Conservation (phyloP, 2,888 invertebrate species). For the Cancer borealis region DNA sequence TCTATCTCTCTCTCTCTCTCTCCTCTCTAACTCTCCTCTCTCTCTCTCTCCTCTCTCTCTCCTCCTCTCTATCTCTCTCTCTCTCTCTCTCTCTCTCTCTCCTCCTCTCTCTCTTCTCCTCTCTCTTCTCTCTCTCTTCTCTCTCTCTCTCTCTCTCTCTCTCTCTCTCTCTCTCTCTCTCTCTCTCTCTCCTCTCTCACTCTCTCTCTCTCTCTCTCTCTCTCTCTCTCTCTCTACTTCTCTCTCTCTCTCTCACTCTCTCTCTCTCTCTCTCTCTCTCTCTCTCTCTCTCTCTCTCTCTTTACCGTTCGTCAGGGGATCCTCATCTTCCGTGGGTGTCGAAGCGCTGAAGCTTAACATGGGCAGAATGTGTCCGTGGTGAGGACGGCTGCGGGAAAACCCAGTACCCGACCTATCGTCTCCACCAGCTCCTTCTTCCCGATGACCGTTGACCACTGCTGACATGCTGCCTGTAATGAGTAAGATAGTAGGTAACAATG, state of each 20-base stretch:
- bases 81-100: not conserved
- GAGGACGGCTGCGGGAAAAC: constrained; percentile 14
- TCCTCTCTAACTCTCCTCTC: too few relatives aligned
- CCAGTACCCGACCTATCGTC: not conserved
- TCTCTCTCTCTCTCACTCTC: constrained; percentile 46
- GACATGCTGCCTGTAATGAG: constrained; percentile 54
- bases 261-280: constrained; percentile 57
- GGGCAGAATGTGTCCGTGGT: constrained; percentile 61
- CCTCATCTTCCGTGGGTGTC: constrained; percentile 66
- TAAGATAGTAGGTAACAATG: not conserved
- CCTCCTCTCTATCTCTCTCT: not conserved
- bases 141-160: not conserved
- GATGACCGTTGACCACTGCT: constrained; percentile 61
- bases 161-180: not conserved
- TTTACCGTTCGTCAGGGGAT: constrained; percentile 50
- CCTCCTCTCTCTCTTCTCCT: not conserved
- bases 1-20: constrained; percentile 58
- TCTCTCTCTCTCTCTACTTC: not conserved
- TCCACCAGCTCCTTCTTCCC: constrained; percentile 31
- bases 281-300: constrained; percentile 56
- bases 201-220: constrained; percentile 31
- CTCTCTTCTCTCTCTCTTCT: constrained; percentile 14
- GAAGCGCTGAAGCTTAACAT: constrained; percentile 65
- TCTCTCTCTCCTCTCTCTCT: constrained; percentile 55
- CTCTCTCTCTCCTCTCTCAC: not conserved